A percentile compares a stretch with the other conserved stretches of the same genome.
Conservation (phyloP, 2,888 invertebrate species). For the Ichneumoninae sp. region DNA sequence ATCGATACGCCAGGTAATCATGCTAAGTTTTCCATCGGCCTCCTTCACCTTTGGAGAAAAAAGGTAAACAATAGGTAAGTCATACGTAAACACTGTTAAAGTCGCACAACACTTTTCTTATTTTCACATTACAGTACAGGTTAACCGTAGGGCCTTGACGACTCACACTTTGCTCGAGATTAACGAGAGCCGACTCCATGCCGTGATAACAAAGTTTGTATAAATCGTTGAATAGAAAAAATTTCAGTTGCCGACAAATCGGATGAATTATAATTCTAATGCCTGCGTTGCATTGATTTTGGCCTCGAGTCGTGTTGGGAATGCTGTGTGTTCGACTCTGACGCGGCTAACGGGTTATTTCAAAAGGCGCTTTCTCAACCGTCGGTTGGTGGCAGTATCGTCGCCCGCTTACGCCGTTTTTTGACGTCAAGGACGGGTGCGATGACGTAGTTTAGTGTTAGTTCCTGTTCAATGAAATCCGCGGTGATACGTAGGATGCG, state of each 20-base stretch:
- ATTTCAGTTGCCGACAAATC: slow-evolving; percentile 4
- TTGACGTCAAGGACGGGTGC: slow-evolving; percentile 61
- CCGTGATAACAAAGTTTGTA: neutral
- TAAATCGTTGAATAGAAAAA: neutral
- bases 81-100: neutral
- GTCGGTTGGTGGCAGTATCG: slow-evolving; percentile 50
- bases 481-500: slow-evolving; percentile 35
- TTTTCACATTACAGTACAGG: neutral
- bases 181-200: slow-evolving; percentile 80
- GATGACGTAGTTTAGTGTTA: slow-evolving; percentile 54
- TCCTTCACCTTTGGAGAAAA: slow-evolving; percentile 87
- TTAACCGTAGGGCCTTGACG: slow-evolving; percentile 32
- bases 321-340: slow-evolving; percentile 38
- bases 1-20: slow-evolving; percentile 91
- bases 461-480: slow-evolving; percentile 5
- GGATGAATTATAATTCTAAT: slow-evolving; percentile 24
- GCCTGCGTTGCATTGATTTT: slow-evolving; percentile 55
- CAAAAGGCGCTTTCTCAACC: slow-evolving; percentile 41
- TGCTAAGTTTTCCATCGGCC: slow-evolving; percentile 90
- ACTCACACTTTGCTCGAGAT: slow-evolving; percentile 81
- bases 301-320: slow-evolving; percentile 31
- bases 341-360: slow-evolving; percentile 59
- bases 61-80: neutral
- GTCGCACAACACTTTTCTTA: neutral
- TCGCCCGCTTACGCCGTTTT: neutral